A percentile compares a stretch with the other conserved stretches of the same genome.
Evolutionary conservation across 2,113 vertebrate species (phyloP).

Genomic region (Protobothrops mucrosquamatus): DNA sequence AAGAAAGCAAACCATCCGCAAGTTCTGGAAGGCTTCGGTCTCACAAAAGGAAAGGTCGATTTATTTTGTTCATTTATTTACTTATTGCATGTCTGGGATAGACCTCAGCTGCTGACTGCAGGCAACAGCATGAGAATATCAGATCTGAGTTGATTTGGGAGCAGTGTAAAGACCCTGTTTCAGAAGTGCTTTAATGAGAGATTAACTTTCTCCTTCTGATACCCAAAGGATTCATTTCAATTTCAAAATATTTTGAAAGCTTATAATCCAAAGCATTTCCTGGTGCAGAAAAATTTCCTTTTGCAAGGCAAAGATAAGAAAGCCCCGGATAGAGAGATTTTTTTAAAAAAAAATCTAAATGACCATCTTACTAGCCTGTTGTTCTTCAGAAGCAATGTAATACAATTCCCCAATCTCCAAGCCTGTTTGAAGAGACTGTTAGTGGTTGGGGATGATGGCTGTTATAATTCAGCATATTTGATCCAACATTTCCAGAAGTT

Average conservation of each 20-base stretch:
- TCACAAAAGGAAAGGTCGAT: background rate
- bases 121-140: background rate
- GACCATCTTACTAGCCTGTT: background rate
- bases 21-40: background rate
- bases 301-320: background rate
- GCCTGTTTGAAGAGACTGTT: background rate
- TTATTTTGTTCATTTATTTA: background rate
- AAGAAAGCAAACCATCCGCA: background rate
- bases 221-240: background rate
- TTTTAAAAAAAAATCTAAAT: background rate
- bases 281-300: background rate
- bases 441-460: background rate
- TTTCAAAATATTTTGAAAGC: background rate
- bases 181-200: background rate
- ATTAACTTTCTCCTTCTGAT: background rate
- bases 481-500: background rate
- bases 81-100: background rate
- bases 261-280: background rate
- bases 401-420: background rate
- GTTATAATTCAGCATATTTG: background rate
- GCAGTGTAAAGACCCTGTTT: background rate
- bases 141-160: background rate
- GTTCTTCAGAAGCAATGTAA: background rate
- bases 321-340: background rate
- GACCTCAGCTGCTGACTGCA: background rate